Evolutionary conservation across 2,113 vertebrate genomes (phyloP), one percentile per base, ranked within the genome.

Genomic region (Micronycteris hirsuta): DNA sequence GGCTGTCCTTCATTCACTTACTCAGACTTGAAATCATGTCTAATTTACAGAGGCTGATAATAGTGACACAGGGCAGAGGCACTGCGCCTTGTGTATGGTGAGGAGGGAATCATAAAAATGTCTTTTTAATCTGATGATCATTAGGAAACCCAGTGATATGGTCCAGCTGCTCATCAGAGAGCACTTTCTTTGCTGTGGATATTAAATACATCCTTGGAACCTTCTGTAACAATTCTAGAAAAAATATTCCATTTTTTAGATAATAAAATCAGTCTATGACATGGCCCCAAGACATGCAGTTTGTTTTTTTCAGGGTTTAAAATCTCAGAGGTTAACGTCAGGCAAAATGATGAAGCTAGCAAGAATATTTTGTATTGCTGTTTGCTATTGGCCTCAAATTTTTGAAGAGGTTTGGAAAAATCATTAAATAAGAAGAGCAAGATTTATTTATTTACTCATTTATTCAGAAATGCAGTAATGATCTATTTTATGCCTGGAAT

Each of bases 31-130:
- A 93, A 97, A 88, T 95, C 6, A 15, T n/a, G 36, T 82, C 43
- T 97, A 76, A 95, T 96, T 96, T 96, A 28, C 20, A 92, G 77
- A 90, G 33, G 0, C 58, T 89, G 84, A 95, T n/a, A 74, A 22
- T 81, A 76, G 71, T 14, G 7, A 90, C 4, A 33, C 13, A 9
- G 41, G 86, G 87, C 95, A 92, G 54, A 93, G 68, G 5, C 61
- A 49, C 36, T 36, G 22, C 56, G 58, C 82, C 86, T 89, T 92
- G 2, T 84, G 2, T 82, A n/a, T 45, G 43, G 78, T 63, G 87
- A 76, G 14, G 11, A 28, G 71, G 67, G 45, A 78, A 78, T 94
- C 90, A 67, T 95, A 89, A 83, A 94, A 77, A 84, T 28, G 49
- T 70, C 94, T 91, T 82, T 93, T 93, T 82, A 92, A 93, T 86